phyloP scores from a whole-genome alignment of 2,888 invertebrate species.

The Leucozona laternaria region DNA sequence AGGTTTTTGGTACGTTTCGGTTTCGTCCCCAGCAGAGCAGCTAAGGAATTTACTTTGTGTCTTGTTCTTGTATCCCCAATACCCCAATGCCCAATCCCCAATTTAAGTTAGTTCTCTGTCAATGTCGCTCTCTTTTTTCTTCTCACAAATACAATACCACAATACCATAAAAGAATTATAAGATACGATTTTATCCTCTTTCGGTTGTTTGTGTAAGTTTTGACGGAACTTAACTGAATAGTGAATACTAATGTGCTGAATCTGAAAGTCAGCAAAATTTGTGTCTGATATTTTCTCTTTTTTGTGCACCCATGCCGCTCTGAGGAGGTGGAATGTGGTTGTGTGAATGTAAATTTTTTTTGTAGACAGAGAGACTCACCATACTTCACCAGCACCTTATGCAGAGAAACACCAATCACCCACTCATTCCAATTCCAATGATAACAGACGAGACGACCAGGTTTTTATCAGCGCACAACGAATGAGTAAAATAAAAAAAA shows the following conservation, averaged over 20 bases:
- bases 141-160: slow-evolving; percentile 56
- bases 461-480: slow-evolving; percentile 27
- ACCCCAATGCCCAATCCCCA: slow-evolving; percentile 47
- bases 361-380: slow-evolving; percentile 21
- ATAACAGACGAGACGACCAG: slow-evolving; percentile 49
- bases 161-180: background rate
- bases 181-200: slow-evolving; percentile 47
- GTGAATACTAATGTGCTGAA: background rate
- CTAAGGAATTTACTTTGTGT: slow-evolving; percentile 51
- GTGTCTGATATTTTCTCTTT: slow-evolving; percentile 18
- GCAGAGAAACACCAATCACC: slow-evolving; percentile 3
- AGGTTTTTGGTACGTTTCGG: background rate
- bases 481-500: background rate
- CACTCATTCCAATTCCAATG: slow-evolving; percentile 22
- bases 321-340: too few species aligned
- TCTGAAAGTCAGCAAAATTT: slow-evolving; percentile 54
- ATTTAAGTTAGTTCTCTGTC: slow-evolving; percentile 44
- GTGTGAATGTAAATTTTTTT: slow-evolving; percentile 27
- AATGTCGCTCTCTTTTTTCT: slow-evolving; percentile 29
- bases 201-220: background rate
- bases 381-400: background rate
- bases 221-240: background rate
- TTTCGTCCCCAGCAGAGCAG: slow-evolving; percentile 30
- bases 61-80: slow-evolving; percentile 11
- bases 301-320: background rate